Conservation (phyloP, 1,140 invertebrate genomes). For the Charaxes varanes region DNA sequence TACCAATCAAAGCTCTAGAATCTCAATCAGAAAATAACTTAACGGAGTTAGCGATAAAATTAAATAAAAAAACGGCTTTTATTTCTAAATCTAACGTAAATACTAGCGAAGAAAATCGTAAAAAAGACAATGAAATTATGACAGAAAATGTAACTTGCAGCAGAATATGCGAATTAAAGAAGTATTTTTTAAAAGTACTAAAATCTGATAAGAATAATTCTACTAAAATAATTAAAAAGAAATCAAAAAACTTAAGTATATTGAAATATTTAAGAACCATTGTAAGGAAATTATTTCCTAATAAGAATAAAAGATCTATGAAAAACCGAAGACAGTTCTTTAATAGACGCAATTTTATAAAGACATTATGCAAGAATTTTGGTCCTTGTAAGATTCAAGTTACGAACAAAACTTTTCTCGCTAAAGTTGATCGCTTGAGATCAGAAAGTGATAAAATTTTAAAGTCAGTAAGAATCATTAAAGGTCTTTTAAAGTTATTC, state of each 20-base stretch:
- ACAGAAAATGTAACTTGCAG: conserved; percentile 15
- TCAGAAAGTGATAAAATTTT: conserved; percentile 38
- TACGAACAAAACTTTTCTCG: conserved; percentile 27
- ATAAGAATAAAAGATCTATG: conserved; percentile 16
- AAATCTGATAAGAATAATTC: conserved; percentile 14
- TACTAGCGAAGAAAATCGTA: conserved; percentile 3
- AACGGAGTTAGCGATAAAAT: too few relatives aligned
- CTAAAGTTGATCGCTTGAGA: conserved; percentile 36
- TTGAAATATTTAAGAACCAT: conserved; percentile 32
- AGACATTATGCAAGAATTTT: conserved; percentile 38
- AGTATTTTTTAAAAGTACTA: conserved; percentile 18
- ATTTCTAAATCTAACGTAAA: conserved; percentile 1
- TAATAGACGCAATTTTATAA: conserved; percentile 23
- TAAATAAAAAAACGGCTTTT: too few relatives aligned
- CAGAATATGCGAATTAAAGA: conserved; percentile 23
- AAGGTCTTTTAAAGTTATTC: conserved; percentile 40
- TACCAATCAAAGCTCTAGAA: too few relatives aligned
- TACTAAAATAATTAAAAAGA: conserved; percentile 5
- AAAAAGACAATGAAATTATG: background rate
- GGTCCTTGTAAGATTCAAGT: conserved; percentile 28
- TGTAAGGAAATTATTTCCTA: conserved; percentile 30
- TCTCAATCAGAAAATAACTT: too few relatives aligned
- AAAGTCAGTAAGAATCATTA: conserved; percentile 41
- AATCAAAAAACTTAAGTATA: conserved; percentile 21
- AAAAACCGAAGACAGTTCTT: conserved; percentile 6